phyloP scores from a whole-genome alignment of 1,140 invertebrate species.

The Helicoverpa armigera region DNA sequence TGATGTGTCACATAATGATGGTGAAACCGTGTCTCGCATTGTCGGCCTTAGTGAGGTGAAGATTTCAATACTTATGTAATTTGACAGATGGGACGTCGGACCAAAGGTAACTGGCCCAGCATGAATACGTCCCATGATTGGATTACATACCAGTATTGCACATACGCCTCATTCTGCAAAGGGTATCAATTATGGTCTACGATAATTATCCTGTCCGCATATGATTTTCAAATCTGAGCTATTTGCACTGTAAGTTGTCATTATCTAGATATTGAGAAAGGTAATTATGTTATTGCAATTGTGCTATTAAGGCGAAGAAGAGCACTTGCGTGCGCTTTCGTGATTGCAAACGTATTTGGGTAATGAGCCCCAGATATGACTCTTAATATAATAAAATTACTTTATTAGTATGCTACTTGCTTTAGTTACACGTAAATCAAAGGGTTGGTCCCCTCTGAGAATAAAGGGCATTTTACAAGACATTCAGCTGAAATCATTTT shows the following conservation, averaged over 20 bases:
- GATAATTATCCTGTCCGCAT: constrained; percentile 33
- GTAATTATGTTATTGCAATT: constrained; percentile 19
- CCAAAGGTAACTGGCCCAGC: constrained; percentile 55
- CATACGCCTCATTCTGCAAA: constrained; percentile 13
- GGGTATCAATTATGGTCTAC: constrained; percentile 36
- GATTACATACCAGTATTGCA: constrained; percentile 32
- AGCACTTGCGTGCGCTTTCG: not conserved
- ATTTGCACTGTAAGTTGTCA: not conserved
- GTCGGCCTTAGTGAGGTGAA: constrained; percentile 25
- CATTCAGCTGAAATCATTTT: too few species aligned
- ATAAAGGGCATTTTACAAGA: too few species aligned
- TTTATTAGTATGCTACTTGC: not conserved
- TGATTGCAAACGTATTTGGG: not conserved
- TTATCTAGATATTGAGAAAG: not conserved
- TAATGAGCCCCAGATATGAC: too few species aligned
- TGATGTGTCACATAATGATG: constrained; percentile 54
- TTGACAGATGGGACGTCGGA: constrained; percentile 51
- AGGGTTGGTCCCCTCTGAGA: too few species aligned
- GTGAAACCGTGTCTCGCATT: constrained; percentile 51
- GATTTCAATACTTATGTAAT: constrained; percentile 52
- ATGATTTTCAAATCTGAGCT: not conserved
- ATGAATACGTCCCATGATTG: constrained; percentile 41
- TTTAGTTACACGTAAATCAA: too few species aligned
- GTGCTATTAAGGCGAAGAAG: not conserved
- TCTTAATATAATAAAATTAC: not conserved